Evolutionary conservation across 1,140 invertebrate genomes (phyloP).

Genomic region (Zaprionus lachaisei): DNA sequence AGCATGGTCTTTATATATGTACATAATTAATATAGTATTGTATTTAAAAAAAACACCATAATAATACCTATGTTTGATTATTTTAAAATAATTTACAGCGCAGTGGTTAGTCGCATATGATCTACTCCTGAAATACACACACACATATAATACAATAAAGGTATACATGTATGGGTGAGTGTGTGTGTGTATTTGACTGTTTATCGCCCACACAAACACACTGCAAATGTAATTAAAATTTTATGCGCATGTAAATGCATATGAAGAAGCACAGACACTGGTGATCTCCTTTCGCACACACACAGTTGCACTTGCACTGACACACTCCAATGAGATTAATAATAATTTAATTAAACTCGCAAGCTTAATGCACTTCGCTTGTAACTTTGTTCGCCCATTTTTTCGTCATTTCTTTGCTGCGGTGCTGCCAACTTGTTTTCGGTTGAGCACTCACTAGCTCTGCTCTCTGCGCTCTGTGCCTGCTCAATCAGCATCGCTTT

Average conservation of each 20-base stretch:
- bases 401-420: conserved; percentile 27
- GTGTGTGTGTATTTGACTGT: conserved; percentile 2
- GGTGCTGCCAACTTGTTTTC: conserved; percentile 38
- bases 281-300: conserved; percentile 5
- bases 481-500: background rate
- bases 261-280: conserved; percentile 29
- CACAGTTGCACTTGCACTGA: background rate
- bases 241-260: conserved; percentile 54
- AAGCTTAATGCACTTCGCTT: conserved; percentile 75
- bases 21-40: too few species aligned
- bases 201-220: conserved; percentile 21
- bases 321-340: conserved; percentile 72
- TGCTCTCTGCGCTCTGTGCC: background rate
- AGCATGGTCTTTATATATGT: too few species aligned
- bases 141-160: conserved; percentile 1
- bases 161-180: background rate
- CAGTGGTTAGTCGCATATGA: background rate
- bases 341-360: conserved; percentile 79
- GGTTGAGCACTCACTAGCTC: conserved; percentile 6
- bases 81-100: background rate
- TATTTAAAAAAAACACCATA: too few species aligned
- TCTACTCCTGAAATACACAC: background rate
- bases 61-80: too few species aligned
- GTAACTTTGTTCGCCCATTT: conserved; percentile 45
- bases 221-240: conserved; percentile 58